Evolutionary conservation across 2,888 invertebrate genomes (phyloP), one percentile per base, ranked within the genome.

Genomic region (Parnassius glacialis): DNA sequence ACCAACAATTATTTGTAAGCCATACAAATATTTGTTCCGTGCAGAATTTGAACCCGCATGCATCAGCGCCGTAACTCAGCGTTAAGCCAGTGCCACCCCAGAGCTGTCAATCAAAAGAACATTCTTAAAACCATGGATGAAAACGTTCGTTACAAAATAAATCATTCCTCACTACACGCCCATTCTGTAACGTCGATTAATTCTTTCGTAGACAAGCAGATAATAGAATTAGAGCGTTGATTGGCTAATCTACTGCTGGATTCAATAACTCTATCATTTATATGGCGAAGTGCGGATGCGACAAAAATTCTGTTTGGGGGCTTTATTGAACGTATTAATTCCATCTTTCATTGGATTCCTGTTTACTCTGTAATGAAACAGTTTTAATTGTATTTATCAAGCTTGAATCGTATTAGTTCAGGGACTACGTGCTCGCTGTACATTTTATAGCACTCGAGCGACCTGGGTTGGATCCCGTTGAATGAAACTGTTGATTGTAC

Each of bases 221-320:
- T 20, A 50, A 51, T 43, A 2, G 20, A 12, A 51, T 50, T 57
- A 48, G 51, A 57, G 9, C 43, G 20, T 57, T 51, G 50, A 43
- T 51, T 57, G 34, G 16, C 43, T 41, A 57, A 51, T 57, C 56
- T 41, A 57, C 51, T 41, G 51, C 16, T 41, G 34, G 50, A 20
- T 42, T 42, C 42, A 41, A 57, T 47, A 47, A 41, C 57, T 43
- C 43, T 7, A 16, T 13, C 47, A 41, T 13, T 48, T 48, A 34
- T 34, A 10, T 13, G 5, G 47, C 48, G 16, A 34, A 34, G 34
- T 10, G 13, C n/a, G 13, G 41, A 48, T 51, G 51, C 16, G 48
- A 9, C 43, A 16, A 10, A 34, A 57, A 42, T 51, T 51, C 20
- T n/a, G 51, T 57, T 57, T 51, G 25, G 51, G n/a, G 20, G 43